Evolutionary conservation across 2,113 vertebrate species (phyloP).

Genomic region (Otus sunia): DNA sequence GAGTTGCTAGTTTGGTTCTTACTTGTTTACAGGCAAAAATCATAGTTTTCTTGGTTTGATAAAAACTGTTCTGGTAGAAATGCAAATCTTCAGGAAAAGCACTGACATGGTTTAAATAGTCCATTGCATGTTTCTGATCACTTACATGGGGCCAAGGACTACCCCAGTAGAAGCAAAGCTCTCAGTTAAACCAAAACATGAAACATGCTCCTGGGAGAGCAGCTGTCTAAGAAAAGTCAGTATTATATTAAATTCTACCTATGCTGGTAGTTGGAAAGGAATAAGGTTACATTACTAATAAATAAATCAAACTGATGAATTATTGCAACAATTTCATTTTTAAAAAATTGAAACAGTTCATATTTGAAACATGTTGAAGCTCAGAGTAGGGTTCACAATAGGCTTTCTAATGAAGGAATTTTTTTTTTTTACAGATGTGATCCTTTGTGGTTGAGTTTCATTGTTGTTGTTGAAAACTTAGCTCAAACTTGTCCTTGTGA

Average conservation of each 20-base stretch:
- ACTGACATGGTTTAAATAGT: not conserved
- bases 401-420: not conserved
- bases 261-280: not conserved
- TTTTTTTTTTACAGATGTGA: not conserved
- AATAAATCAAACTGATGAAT: not conserved
- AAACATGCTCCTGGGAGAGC: not conserved
- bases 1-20: not conserved
- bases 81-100: not conserved
- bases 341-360: not conserved
- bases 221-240: not conserved
- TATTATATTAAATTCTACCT: not conserved
- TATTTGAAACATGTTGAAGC: not conserved
- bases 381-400: not conserved
- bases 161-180: not conserved
- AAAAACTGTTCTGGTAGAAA: not conserved
- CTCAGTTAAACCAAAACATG: not conserved
- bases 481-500: not conserved
- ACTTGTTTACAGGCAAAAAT: not conserved
- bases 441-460: not conserved
- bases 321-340: not conserved
- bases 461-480: not conserved
- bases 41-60: not conserved
- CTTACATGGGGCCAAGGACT: not conserved
- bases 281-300: not conserved
- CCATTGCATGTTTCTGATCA: not conserved